Evolutionary conservation across 2,797 vertebrate genomes (phyloP).

Genomic region (Bryconaethiops microstoma): DNA sequence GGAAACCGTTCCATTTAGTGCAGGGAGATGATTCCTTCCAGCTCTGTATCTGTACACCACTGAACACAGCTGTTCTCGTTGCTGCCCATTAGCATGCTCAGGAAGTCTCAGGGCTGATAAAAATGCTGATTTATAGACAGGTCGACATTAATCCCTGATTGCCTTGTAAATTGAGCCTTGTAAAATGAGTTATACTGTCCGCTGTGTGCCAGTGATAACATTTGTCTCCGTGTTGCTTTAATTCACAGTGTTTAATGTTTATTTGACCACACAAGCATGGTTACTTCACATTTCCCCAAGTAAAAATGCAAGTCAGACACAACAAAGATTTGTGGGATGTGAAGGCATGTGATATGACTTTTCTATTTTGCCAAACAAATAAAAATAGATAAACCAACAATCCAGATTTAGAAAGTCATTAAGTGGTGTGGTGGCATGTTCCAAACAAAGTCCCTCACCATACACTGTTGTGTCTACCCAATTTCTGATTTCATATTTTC

Average conservation of each 20-base stretch:
- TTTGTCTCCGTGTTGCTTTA: conserved; percentile 18
- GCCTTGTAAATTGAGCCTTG: conserved; percentile 62
- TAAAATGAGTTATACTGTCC: conserved; percentile 55
- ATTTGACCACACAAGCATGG: conserved; percentile 20
- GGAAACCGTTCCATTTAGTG: conserved; percentile 53
- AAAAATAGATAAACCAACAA: neutral
- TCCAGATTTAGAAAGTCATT: neutral
- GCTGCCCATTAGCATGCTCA: conserved; percentile 59
- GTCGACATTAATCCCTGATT: conserved; percentile 60
- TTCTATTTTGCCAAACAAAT: too few species aligned
- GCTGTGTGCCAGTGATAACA: conserved; percentile 43
- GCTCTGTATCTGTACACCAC: conserved; percentile 16
- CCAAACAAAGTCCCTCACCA: conserved; percentile 6
- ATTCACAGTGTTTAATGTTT: conserved; percentile 52
- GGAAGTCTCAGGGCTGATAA: conserved; percentile 58
- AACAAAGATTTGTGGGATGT: too few species aligned
- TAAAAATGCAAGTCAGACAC: conserved; percentile 24
- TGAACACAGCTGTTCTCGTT: conserved; percentile 45
- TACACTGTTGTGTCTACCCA: conserved; percentile 1
- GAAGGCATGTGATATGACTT: too few species aligned
- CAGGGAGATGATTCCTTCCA: conserved; percentile 34
- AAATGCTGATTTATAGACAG: conserved; percentile 62
- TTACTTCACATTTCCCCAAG: conserved; percentile 22
- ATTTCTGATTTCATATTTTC: conserved; percentile 1
- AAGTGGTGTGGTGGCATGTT: conserved; percentile 3